Conservation (phyloP, 2,113 vertebrate species). For the Tragulus kanchil region DNA sequence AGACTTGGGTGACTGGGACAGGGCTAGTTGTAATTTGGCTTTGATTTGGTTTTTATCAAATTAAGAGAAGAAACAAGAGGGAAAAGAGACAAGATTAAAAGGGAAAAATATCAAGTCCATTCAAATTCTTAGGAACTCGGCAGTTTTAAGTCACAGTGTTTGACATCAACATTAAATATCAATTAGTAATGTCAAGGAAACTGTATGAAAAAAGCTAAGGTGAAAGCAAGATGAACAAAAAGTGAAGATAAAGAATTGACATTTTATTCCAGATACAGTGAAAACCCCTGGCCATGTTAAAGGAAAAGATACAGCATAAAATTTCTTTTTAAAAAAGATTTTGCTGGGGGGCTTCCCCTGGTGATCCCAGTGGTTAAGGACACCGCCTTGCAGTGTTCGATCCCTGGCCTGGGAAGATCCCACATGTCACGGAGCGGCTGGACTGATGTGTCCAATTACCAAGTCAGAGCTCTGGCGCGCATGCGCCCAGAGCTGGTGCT, state of each 20-base stretch:
- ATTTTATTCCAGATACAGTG: background rate
- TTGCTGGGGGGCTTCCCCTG: background rate
- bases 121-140: slow-evolving; percentile 6
- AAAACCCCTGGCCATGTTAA: background rate
- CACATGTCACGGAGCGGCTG: too few species aligned
- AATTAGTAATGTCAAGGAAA: slow-evolving; percentile 5
- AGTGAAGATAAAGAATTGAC: background rate
- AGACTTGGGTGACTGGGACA: background rate
- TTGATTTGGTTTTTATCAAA: background rate
- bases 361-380: too few species aligned
- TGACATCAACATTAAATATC: slow-evolving; percentile 23
- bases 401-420: too few species aligned
- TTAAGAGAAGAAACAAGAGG: background rate
- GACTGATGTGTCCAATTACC: too few species aligned
- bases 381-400: too few species aligned
- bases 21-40: background rate
- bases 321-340: slow-evolving; percentile 10
- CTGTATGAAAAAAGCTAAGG: background rate
- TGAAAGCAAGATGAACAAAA: background rate
- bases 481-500: too few species aligned
- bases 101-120: background rate
- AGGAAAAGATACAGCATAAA: background rate
- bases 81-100: background rate
- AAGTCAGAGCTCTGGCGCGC: too few species aligned
- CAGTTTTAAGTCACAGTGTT: background rate